Evolutionary conservation across 1,140 invertebrate species (phyloP).

Genomic region (Drosophila melanica): DNA sequence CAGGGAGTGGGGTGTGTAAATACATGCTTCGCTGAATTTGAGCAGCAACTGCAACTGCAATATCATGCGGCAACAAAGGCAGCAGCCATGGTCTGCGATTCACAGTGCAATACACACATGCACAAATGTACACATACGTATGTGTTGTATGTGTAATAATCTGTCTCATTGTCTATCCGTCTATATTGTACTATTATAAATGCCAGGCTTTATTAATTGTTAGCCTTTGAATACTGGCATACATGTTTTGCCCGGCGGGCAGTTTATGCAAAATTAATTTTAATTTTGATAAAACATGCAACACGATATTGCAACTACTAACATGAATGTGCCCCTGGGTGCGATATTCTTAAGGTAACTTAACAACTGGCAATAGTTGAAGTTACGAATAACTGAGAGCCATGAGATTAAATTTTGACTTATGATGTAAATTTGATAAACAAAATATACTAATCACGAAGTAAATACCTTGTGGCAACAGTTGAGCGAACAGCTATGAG

Average conservation of each 20-base stretch:
- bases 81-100: constrained; percentile 62
- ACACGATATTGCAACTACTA: constrained; percentile 24
- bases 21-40: constrained; percentile 70
- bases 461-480: too few relatives aligned
- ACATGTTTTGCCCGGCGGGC: neutral
- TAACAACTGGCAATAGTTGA: too few relatives aligned
- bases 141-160: constrained; percentile 12
- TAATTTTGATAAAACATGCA: constrained; percentile 62
- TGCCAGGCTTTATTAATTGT: constrained; percentile 38
- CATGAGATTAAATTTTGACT: too few relatives aligned
- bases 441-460: too few relatives aligned
- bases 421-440: too few relatives aligned
- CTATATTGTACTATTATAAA: constrained; percentile 16
- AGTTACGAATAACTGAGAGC: too few relatives aligned
- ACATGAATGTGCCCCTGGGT: neutral
- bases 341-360: too few relatives aligned
- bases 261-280: constrained; percentile 41
- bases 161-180: constrained; percentile 8
- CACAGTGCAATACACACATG: constrained; percentile 40
- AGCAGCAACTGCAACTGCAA: constrained; percentile 39
- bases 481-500: too few relatives aligned
- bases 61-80: constrained; percentile 63
- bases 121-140: constrained; percentile 23
- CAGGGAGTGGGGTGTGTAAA: constrained; percentile 48
- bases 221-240: constrained; percentile 10